Conservation (phyloP, 2,113 vertebrate species). For the Anolis carolinensis region DNA sequence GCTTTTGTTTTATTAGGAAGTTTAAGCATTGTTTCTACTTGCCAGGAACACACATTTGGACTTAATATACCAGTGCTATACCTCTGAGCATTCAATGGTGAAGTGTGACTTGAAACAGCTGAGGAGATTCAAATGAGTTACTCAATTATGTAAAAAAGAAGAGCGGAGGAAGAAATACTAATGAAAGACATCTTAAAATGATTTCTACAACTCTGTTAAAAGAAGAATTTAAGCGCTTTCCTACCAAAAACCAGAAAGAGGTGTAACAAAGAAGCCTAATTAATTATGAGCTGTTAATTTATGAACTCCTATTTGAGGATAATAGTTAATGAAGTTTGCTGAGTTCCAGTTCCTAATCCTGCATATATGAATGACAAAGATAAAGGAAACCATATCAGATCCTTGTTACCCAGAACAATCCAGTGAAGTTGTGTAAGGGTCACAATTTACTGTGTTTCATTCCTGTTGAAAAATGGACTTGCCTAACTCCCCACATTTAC, state of each 20-base stretch:
- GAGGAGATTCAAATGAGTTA: conserved; percentile 51
- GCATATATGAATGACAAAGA: background rate
- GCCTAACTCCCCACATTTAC: background rate
- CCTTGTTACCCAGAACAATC: background rate
- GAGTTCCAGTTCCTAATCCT: background rate
- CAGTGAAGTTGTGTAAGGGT: background rate
- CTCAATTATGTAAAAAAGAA: background rate
- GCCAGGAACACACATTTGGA: conserved; percentile 28
- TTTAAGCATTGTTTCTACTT: background rate
- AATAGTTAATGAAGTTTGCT: background rate
- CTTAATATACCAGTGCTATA: background rate
- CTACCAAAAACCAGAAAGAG: conserved; percentile 9
- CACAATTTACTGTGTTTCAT: background rate
- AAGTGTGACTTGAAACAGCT: conserved; percentile 32
- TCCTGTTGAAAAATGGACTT: background rate
- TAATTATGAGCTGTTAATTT: background rate
- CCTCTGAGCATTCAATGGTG: conserved; percentile 28
- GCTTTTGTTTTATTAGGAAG: background rate
- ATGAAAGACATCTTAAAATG: background rate
- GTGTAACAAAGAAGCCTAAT: conserved; percentile 24
- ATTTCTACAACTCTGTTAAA: conserved; percentile 39
- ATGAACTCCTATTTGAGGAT: background rate
- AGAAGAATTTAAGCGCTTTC: conserved; percentile 34
- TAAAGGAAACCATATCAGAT: background rate
- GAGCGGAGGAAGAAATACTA: background rate